Conservation (phyloP, 2,113 vertebrate species). For the Plestiodon gilberti region DNA sequence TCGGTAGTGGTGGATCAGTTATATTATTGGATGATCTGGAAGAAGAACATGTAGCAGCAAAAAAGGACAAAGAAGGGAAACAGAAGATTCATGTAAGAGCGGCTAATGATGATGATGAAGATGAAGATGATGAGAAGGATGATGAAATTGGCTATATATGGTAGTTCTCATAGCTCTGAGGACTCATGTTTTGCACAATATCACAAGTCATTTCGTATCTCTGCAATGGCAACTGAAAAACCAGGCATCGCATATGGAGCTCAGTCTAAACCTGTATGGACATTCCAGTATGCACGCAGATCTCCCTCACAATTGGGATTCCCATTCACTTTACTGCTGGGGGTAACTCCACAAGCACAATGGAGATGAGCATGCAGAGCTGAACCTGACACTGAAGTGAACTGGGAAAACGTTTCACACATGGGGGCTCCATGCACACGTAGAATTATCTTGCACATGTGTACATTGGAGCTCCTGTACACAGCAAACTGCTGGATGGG, state of each 20-base stretch:
- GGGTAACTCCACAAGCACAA: conserved; percentile 10
- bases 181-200: conserved; percentile 73
- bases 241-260: conserved; percentile 57
- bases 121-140: conserved; percentile 93
- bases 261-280: conserved; percentile 9
- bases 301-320: background rate
- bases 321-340: conserved; percentile 29
- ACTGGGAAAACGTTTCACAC: conserved; percentile 14
- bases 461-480: background rate
- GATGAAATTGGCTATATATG: conserved; percentile 92
- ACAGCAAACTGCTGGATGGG: background rate
- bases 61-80: conserved; percentile 84
- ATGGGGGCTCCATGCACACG: background rate
- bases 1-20: conserved; percentile 89
- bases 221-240: conserved; percentile 76
- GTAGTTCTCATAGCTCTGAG: conserved; percentile 74
- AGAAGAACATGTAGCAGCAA: conserved; percentile 81
- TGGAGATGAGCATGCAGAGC: conserved; percentile 14
- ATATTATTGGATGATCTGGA: conserved; percentile 91
- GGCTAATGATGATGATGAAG: conserved; percentile 91
- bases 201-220: conserved; percentile 73
- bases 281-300: conserved; percentile 5
- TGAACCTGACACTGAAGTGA: conserved; percentile 26
- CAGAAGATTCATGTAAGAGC: conserved; percentile 85
- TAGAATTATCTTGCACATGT: background rate